Percentiles rank a stretch among this genome's conserved stretches.
These are phyloP conservation scores for Panthera tigris DNA, from an alignment of 2,113 vertebrate species.

Conservation along the genomic window DNA sequence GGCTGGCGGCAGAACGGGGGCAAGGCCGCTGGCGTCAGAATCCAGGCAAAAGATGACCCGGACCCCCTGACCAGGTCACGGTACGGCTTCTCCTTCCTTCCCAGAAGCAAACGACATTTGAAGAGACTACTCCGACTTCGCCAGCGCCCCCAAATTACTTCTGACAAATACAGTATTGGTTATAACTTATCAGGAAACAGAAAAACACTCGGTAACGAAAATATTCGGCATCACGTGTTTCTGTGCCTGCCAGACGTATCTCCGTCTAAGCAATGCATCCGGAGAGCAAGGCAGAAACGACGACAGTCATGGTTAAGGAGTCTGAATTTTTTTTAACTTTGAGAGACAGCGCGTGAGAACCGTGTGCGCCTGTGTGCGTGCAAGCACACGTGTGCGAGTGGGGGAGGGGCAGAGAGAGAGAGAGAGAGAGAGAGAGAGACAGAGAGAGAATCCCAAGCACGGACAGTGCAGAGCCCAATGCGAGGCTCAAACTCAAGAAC, in stretches of 20 bases:
- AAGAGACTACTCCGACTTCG: neutral
- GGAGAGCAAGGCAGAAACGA: neutral
- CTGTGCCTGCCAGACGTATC: neutral
- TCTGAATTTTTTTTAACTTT: too few species aligned
- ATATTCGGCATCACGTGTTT: neutral
- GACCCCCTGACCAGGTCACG: accelerated
- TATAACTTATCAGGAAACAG: neutral
- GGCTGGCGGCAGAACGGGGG: neutral
- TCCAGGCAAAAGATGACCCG: neutral
- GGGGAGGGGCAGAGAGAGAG: too few species aligned
- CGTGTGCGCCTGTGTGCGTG: too few species aligned
- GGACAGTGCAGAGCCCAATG: too few species aligned
- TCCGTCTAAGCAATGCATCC: neutral
- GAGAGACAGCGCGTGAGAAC: too few species aligned
- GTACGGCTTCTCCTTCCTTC: neutral
- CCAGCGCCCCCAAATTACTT: neutral
- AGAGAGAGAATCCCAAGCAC: too few species aligned
- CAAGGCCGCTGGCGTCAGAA: neutral
- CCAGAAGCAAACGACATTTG: neutral
- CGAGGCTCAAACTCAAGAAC: too few species aligned
- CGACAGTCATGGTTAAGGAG: neutral
- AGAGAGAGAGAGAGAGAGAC: too few species aligned
- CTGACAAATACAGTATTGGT: neutral
- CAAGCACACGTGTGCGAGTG: too few species aligned
- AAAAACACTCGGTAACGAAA: neutral